Base-by-base conservation (phyloP, 2,113 vertebrate genomes). In the Phylloscopus whistleri region DNA sequence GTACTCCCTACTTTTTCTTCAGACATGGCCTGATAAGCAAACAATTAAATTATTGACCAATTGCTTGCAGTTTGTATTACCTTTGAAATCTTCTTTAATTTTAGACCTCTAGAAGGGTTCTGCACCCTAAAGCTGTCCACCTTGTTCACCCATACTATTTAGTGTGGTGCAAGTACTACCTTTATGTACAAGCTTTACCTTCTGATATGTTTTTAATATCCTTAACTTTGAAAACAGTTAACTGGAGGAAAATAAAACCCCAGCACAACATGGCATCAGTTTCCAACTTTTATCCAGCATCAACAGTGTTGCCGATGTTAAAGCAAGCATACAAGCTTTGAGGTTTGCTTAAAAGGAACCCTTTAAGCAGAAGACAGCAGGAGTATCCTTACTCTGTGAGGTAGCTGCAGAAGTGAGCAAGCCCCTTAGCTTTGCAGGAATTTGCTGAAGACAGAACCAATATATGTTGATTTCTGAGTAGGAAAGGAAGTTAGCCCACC, bases 281-380 rank as follows among this genome's bases (percentile, higher is more conserved):
- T 82, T 68, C 60, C 39, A 72, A 20, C 13, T 56, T 66, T 10
- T 13, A 63, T 30, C 30, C 49, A 31, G 27, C 2, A 2, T 22
- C 48, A 39, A 31, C 27, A 44, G 9, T 7, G 16, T 26, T 2
- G 0, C 16, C 0, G 0, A 10, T 35, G 27, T 39, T 72, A 39
- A 84, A 74, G 21, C 3, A 41, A 74, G 28, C 7, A 2, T 15
- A 41, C 8, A 44, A 13, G 39, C 35, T 52, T 19, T 7, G 39
- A 16, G 14, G 3, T 39, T 59, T 91, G 58, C 41, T 55, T 39
- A 21, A 49, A 70, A 14, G 20, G 24, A 78, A 48, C 10, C 6
- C 17, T 52, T 86, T 37, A 51, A 59, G 44, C 14, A 18, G 44
- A 76, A 24, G 13, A 31, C 64, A 70, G 37, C 53, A 74, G 46